A percentile compares a stretch with the other conserved stretches of the same genome.
phyloP scores from a whole-genome alignment of 2,113 vertebrate species.

The Myrmophylax atrothorax region DNA sequence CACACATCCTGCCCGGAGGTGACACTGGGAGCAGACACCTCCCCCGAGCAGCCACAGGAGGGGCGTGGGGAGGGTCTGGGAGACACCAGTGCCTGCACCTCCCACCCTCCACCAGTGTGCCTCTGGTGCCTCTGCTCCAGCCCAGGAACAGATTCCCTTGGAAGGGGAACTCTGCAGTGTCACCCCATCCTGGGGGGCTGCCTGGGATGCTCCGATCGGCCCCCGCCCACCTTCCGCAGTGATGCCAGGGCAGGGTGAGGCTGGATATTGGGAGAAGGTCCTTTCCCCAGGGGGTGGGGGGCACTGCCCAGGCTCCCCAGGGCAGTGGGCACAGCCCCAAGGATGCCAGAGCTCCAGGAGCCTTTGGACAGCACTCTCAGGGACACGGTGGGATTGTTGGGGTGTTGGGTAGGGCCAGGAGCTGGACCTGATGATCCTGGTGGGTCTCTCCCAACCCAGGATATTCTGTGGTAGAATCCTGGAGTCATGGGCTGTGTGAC shows the following conservation, averaged over 20 bases:
- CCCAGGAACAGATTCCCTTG: not conserved
- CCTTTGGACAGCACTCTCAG: rapidly evolving
- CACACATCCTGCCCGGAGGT: not conserved
- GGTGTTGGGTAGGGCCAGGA: rapidly evolving
- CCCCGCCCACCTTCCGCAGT: rapidly evolving
- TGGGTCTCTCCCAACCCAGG: not conserved
- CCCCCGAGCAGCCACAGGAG: not conserved
- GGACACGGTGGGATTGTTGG: not conserved
- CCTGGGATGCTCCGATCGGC: rapidly evolving
- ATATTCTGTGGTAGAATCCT: rapidly evolving
- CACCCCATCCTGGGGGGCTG: not conserved
- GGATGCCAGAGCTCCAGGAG: not conserved
- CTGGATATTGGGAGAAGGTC: rapidly evolving
- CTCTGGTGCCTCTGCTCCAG: not conserved
- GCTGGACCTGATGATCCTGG: rapidly evolving
- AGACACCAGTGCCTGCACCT: not conserved
- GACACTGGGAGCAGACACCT: not conserved
- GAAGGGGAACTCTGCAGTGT: rapidly evolving
- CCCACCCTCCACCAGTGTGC: not conserved
- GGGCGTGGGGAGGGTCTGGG: not conserved
- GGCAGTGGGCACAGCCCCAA: not conserved
- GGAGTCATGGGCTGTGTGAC: not conserved
- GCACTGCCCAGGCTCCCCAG: not conserved
- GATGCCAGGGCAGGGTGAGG: rapidly evolving
- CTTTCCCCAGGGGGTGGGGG: not conserved